phyloP scores from a whole-genome alignment of 2,888 invertebrate genomes.

The Ophion ellenae region DNA sequence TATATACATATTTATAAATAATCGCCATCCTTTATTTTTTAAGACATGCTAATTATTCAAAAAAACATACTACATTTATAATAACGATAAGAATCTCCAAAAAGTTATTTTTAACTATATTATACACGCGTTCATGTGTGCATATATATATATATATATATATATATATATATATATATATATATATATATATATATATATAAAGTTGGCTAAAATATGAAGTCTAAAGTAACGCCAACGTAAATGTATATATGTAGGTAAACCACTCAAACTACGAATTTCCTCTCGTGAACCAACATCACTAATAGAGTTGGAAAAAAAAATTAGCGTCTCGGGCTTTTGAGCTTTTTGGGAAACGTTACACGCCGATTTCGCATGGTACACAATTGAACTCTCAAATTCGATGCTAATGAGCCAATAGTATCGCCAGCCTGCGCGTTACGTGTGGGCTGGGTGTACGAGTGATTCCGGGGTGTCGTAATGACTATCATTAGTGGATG shows the following conservation, averaged over 20 bases:
- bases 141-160: background rate
- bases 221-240: background rate
- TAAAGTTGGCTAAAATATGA: background rate
- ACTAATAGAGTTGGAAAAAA: slow-evolving; percentile 11
- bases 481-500: too few relatives aligned
- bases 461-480: too few relatives aligned
- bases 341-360: slow-evolving; percentile 14
- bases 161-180: background rate
- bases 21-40: too few relatives aligned
- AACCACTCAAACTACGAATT: slow-evolving; percentile 14
- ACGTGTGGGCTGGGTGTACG: too few relatives aligned
- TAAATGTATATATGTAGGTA: background rate
- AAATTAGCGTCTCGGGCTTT: background rate
- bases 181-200: background rate
- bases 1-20: too few relatives aligned
- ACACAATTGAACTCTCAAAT: background rate
- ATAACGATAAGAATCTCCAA: too few relatives aligned
- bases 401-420: slow-evolving; percentile 16
- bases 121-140: too few relatives aligned
- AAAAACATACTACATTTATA: too few relatives aligned
- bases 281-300: slow-evolving; percentile 15
- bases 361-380: slow-evolving; percentile 23
- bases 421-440: background rate
- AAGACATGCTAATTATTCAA: too few relatives aligned
- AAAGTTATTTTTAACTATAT: too few relatives aligned